Conservation (phyloP, 1,140 invertebrate species). For the Holcopasites calliopsidis region DNA sequence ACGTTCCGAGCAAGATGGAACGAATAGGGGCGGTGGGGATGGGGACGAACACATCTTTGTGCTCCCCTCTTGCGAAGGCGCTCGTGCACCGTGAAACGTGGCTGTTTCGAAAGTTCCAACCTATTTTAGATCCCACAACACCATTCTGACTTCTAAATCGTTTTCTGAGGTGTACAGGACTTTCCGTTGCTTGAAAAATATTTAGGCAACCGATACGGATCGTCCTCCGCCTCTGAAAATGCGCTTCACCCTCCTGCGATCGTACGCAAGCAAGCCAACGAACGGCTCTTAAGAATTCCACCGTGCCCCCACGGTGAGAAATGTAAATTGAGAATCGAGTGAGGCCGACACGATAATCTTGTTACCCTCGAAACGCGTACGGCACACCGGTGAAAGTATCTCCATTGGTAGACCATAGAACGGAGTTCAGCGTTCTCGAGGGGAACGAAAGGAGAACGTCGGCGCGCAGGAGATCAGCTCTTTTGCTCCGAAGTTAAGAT, state of each 20-base stretch:
- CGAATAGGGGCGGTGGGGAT: slow-evolving; percentile 36
- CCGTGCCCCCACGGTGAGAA: not conserved
- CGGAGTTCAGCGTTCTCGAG: slow-evolving; percentile 40
- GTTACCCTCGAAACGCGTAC: slow-evolving; percentile 58
- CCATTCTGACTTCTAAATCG: slow-evolving; percentile 32
- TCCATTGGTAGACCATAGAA: slow-evolving; percentile 35
- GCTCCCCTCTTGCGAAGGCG: slow-evolving; percentile 54
- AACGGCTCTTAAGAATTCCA: not conserved
- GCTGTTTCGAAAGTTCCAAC: slow-evolving; percentile 63
- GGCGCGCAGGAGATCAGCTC: slow-evolving; percentile 42
- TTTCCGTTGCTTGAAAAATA: not conserved
- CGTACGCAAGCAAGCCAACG: too few species aligned
- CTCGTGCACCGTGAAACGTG: slow-evolving; percentile 57
- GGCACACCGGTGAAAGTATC: slow-evolving; percentile 54
- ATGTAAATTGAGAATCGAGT: slow-evolving; percentile 17
- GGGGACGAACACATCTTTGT: slow-evolving; percentile 47
- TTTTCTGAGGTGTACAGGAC: slow-evolving; percentile 6
- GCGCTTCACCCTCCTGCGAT: too few species aligned
- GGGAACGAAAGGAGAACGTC: slow-evolving; percentile 44
- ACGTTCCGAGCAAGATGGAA: slow-evolving; percentile 39
- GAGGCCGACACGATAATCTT: slow-evolving; percentile 54
- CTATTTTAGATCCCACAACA: slow-evolving; percentile 59
- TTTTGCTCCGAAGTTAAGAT: slow-evolving; percentile 20
- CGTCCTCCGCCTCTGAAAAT: not conserved
- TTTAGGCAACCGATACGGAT: not conserved